These are phyloP conservation scores for Mesembrinibis cayennensis DNA, from an alignment of 2,113 vertebrate species.

Conservation along the genomic window DNA sequence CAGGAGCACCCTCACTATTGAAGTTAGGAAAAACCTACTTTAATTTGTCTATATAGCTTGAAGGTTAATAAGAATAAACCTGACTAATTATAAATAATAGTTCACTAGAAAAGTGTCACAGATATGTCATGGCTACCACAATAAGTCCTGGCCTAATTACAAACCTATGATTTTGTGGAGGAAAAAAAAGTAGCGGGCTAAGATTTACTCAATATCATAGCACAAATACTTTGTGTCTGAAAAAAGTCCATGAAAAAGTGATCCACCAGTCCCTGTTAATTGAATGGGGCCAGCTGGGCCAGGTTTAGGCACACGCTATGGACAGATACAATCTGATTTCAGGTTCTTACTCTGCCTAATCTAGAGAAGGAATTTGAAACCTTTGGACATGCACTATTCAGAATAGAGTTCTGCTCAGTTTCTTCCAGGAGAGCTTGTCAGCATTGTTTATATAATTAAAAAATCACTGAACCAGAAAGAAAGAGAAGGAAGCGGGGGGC, in stretches of 20 bases:
- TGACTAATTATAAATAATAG: background rate
- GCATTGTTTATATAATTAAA: background rate
- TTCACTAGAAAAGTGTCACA: background rate
- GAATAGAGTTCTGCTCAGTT: background rate
- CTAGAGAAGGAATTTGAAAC: background rate
- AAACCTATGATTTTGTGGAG: rapidly evolving
- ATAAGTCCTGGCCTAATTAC: background rate
- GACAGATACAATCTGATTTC: background rate
- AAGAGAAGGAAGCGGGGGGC: background rate
- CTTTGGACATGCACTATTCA: background rate
- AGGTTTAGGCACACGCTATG: background rate
- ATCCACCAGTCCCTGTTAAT: background rate
- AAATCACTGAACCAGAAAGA: background rate
- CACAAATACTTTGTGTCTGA: background rate
- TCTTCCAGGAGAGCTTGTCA: background rate
- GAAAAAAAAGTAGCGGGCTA: too few species aligned
- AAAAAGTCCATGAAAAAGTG: background rate
- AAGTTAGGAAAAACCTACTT: background rate
- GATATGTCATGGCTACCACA: background rate
- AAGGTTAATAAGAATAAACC: background rate
- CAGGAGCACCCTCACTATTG: background rate
- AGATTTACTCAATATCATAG: background rate
- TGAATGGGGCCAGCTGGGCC: background rate
- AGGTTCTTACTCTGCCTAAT: background rate
- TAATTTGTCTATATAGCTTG: background rate